phyloP scores from a whole-genome alignment of 2,888 invertebrate species.

The Euzophera pinguis region DNA sequence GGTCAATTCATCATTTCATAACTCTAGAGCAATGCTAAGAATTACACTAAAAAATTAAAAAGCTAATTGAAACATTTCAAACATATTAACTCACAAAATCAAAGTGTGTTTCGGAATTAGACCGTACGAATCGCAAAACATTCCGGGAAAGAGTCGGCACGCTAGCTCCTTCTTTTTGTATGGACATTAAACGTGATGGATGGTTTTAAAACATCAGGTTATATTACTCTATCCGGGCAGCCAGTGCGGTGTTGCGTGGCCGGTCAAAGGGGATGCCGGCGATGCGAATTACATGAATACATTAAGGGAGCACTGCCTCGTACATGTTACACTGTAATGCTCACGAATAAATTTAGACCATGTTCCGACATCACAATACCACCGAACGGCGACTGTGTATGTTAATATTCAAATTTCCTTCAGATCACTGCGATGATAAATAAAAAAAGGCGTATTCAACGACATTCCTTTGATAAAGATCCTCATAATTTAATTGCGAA shows the following conservation, averaged over 20 bases:
- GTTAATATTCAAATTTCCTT: slow-evolving; percentile 53
- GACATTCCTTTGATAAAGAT: slow-evolving; percentile 28
- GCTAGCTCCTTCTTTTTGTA: slow-evolving; percentile 69
- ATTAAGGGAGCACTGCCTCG: slow-evolving; percentile 73
- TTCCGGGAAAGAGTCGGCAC: slow-evolving; percentile 50
- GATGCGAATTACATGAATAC: slow-evolving; percentile 80
- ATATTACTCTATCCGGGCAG: slow-evolving; percentile 74
- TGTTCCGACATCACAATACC: slow-evolving; percentile 66
- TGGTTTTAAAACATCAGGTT: slow-evolving; percentile 78
- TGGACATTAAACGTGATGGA: slow-evolving; percentile 77
- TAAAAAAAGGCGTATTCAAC: slow-evolving; percentile 26
- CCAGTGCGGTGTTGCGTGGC: slow-evolving; percentile 76
- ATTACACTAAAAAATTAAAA: neutral
- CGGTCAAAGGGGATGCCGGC: slow-evolving; percentile 79
- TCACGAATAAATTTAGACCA: slow-evolving; percentile 75
- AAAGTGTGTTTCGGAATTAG: slow-evolving; percentile 31
- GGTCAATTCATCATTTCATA: slow-evolving; percentile 57
- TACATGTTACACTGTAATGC: slow-evolving; percentile 76
- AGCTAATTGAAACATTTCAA: slow-evolving; percentile 10
- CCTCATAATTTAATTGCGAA: slow-evolving; percentile 26
- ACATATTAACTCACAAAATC: slow-evolving; percentile 14
- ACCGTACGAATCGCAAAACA: slow-evolving; percentile 45
- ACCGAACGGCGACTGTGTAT: slow-evolving; percentile 61
- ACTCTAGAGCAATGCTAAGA: slow-evolving; percentile 40
- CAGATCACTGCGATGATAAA: slow-evolving; percentile 48